Evolutionary conservation across 2,797 vertebrate genomes (phyloP).

Genomic region (Manis crassicaudata): DNA sequence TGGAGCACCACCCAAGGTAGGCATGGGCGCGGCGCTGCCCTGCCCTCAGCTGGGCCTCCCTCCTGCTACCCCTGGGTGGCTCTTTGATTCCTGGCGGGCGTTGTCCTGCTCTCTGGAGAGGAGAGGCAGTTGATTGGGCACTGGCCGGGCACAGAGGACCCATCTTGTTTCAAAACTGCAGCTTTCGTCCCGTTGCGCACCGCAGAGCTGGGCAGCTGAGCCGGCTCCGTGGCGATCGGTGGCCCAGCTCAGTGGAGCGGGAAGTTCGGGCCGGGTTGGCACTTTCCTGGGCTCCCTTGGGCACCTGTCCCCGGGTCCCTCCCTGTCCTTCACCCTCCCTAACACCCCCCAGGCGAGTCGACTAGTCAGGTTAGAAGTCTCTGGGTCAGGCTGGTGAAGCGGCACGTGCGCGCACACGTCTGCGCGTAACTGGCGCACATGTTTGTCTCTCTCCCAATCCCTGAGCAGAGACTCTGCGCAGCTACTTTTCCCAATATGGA

Average conservation of each 20-base stretch:
- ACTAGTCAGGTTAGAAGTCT: neutral
- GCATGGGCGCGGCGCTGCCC: constrained; percentile 37
- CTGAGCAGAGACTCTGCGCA: constrained; percentile 95
- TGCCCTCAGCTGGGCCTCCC: too few species aligned
- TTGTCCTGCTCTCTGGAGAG: neutral
- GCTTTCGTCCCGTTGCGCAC: too few species aligned
- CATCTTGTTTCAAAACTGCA: too few species aligned
- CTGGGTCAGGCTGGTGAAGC: neutral
- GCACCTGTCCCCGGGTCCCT: too few species aligned
- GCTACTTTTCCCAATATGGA: constrained; percentile 99
- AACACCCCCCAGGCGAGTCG: neutral
- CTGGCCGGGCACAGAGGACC: too few species aligned
- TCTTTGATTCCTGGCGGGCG: neutral
- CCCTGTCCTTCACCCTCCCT: neutral
- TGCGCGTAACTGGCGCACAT: constrained; percentile 65
- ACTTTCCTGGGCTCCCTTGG: neutral
- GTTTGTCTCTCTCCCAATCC: constrained; percentile 68
- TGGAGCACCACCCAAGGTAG: constrained; percentile 99
- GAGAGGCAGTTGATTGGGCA: too few species aligned
- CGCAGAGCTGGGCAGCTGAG: too few species aligned
- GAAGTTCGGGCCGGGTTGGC: too few species aligned
- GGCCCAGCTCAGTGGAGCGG: too few species aligned
- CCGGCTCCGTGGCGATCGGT: too few species aligned
- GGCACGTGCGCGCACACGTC: neutral
- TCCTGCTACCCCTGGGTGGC: neutral